Conservation (phyloP, 2,797 vertebrate species). For the Eremophila alpestris region DNA sequence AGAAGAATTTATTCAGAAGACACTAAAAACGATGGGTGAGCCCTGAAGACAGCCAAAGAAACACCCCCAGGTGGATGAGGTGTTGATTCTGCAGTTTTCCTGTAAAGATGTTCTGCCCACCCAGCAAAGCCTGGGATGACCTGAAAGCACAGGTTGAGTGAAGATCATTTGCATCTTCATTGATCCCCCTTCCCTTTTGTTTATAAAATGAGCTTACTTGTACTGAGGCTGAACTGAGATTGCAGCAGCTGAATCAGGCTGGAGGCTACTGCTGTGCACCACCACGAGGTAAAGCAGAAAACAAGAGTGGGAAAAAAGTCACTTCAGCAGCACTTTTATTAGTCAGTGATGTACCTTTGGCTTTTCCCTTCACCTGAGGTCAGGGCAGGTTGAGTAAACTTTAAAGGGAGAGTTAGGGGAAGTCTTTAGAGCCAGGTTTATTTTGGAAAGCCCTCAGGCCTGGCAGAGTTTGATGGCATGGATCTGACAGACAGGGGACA, state of each 20-base stretch:
- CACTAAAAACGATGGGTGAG: background rate
- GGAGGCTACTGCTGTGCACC: slow-evolving; percentile 13
- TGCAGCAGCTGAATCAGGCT: slow-evolving; percentile 43
- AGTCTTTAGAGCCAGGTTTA: background rate
- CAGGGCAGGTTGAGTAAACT: background rate
- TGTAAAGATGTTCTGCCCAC: background rate
- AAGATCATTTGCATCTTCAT: slow-evolving; percentile 35
- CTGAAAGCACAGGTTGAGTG: background rate
- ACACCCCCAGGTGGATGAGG: background rate
- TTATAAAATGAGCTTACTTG: slow-evolving; percentile 9
- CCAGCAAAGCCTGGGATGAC: slow-evolving; percentile 37
- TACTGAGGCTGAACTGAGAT: background rate
- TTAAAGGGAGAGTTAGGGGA: background rate
- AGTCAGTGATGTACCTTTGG: background rate
- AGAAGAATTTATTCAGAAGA: background rate
- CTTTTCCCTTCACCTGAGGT: background rate
- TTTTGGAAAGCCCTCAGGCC: slow-evolving; percentile 7
- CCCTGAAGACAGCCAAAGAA: background rate
- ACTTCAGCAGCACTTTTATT: background rate
- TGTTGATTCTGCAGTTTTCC: background rate
- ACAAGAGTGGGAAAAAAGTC: background rate
- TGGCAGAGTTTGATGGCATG: background rate
- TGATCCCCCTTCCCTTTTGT: slow-evolving; percentile 17
- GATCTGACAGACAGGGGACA: slow-evolving; percentile 50
- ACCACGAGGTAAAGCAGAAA: background rate